Evolutionary conservation across 2,797 vertebrate species (phyloP), one percentile per base, ranked within the genome.

Genomic region (Lates japonicus): DNA sequence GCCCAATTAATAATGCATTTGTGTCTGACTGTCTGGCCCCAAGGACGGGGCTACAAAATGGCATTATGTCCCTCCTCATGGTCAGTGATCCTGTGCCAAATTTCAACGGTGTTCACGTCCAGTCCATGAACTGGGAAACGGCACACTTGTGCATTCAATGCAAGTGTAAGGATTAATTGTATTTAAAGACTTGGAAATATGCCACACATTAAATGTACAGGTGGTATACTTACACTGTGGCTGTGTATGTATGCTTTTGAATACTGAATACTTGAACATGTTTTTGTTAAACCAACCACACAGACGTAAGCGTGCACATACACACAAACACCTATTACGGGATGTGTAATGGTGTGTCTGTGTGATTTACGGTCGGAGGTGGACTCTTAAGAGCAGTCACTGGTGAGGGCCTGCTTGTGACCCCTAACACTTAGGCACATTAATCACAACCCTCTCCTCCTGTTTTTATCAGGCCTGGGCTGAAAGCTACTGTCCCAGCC

Each of bases 381-480:
- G n/a, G 97, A 97, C 93, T 96, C 95, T 96, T 97, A 96, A 96
- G 95, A 95, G 95, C 93, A 95, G 95, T 93, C 92, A 95, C 92
- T 92, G 92, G 89, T 76, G 90, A 94, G 93, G 95, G 95, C 94
- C 93, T 91, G 93, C 95, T 93, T 93, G 87, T 94, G 95, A 98
- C 97, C 97, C 95, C 87, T 87, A 95, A 96, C 97, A 96, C 97
- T 98, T 97, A 96, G 94, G 95, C 95, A 95, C 97, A 98, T 99
- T 98, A 98, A 98, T 99, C 98, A 99, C 95, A 86, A 85, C 72
- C 93, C 72, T 80, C 91, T 95, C 95, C 95, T 82, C 90, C 95
- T 94, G 93, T 93, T 96, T 95, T 93, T 94, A 97, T 96, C 91
- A 83, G 88, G 60, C 88, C 88, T 90, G 96, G n/a, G n/a, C 95